phyloP scores from a whole-genome alignment of 2,797 vertebrate species.

The Gallinago solitaria region DNA sequence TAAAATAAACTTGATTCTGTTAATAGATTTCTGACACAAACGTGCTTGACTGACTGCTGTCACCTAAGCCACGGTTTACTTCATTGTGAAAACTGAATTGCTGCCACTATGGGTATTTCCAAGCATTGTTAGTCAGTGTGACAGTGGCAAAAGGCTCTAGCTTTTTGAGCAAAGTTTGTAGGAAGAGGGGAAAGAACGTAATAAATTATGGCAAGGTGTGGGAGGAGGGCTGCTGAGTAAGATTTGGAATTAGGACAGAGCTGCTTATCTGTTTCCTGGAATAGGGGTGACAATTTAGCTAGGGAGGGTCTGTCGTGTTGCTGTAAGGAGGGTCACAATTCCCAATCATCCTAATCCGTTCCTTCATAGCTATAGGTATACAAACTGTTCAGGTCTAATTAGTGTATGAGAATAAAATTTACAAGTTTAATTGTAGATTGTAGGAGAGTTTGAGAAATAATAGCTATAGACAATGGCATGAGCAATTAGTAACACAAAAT shows the following conservation, averaged over 20 bases:
- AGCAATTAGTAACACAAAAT: not conserved
- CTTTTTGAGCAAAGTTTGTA: not conserved
- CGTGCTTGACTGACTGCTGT: not conserved
- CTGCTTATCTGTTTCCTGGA: not conserved
- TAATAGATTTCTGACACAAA: not conserved
- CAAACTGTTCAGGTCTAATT: not conserved
- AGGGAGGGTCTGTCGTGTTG: not conserved
- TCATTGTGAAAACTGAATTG: not conserved
- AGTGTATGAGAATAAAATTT: not conserved
- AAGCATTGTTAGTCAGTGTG: fast-evolving
- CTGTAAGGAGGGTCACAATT: not conserved
- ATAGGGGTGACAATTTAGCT: not conserved
- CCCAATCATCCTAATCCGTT: not conserved
- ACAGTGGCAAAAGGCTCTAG: not conserved
- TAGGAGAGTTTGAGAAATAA: not conserved
- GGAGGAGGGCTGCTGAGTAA: not conserved
- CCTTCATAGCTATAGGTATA: not conserved
- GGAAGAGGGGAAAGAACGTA: not conserved
- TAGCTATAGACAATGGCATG: not conserved
- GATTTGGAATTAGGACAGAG: not conserved
- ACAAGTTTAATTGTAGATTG: not conserved
- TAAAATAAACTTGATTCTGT: not conserved
- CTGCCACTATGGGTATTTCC: not conserved
- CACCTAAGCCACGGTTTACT: not conserved
- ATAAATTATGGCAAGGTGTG: not conserved